A percentile compares a stretch with the other conserved stretches of the same genome.
phyloP scores from a whole-genome alignment of 2,888 invertebrate genomes.

The Rhamphomyia laevipes region DNA sequence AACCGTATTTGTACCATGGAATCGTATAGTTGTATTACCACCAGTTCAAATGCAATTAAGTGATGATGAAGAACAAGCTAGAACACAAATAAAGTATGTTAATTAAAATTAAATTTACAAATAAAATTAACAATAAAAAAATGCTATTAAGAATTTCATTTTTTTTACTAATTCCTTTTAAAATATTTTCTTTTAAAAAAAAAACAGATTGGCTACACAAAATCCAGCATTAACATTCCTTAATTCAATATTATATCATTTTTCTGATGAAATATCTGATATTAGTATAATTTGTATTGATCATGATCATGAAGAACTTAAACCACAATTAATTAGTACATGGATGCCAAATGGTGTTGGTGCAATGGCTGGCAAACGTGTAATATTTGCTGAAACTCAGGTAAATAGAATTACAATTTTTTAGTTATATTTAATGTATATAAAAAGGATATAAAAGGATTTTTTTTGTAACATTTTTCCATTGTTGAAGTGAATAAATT shows the following conservation, averaged over 20 bases:
- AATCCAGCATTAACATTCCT: conserved; percentile 38
- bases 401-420: conserved; percentile 37
- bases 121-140: background rate
- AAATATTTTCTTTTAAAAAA: background rate
- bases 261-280: conserved; percentile 39
- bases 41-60: conserved; percentile 80
- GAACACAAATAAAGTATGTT: conserved; percentile 35
- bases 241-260: conserved; percentile 36
- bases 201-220: conserved; percentile 30
- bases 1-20: conserved; percentile 94
- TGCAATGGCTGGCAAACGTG: conserved; percentile 66
- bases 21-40: conserved; percentile 84
- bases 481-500: too few species aligned
- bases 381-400: conserved; percentile 86
- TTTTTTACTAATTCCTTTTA: background rate
- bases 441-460: background rate
- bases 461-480: too few species aligned
- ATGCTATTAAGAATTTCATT: background rate
- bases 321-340: conserved; percentile 77
- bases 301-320: conserved; percentile 74
- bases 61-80: conserved; percentile 45
- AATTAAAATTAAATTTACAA: too few species aligned
- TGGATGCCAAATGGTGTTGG: conserved; percentile 86
- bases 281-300: conserved; percentile 59
- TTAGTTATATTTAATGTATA: background rate